Base-by-base conservation (phyloP, 2,113 vertebrate genomes). In the Clarias macrocephalus region DNA sequence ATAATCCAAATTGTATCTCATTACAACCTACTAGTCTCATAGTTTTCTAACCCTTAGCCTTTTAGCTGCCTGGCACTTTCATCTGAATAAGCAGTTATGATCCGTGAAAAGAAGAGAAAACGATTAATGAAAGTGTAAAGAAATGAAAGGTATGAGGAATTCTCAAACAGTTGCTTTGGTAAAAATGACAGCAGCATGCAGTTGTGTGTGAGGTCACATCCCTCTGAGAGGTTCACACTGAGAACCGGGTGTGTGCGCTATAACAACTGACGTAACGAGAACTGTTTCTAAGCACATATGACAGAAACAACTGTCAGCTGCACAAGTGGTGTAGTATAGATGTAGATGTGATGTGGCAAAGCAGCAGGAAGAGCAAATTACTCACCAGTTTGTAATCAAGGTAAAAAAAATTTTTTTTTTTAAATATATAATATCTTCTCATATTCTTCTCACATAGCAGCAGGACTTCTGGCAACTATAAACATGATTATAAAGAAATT, bases 111-210 rank as follows among this genome's bases (percentile, higher is more conserved):
- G 0, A 42, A 30, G n/a, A 70, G 8, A 52, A 70, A 72, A 56
- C 28, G 21, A 23, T 48, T 59, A 75, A 33, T 0, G 18, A 82
- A 81, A 72, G 66, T 23, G 12, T 9, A 15, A 66, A 68, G 52
- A 72, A 62, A 85, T 28, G 16, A 77, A 77, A 77, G n/a, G 18
- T 30, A 65, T 77, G 56, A 7, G 84, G 73, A 85, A 79, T 85
- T 65, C 48, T 76, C 48, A 23, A 79, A 65, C 73, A 85, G 84
- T 79, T 85, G 84, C 59, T 85, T 85, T 65, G 57, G 18, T 48
- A 48, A 63, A 48, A 85, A 56, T 4, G 21, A 48, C 19, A 82
- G n/a, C 10, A 25, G 33, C 59, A 75, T 85, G 72, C 72, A 28
- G 21, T 63, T 63, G 83, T 76, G 13, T 19, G 76, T 72, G 42